phyloP scores from a whole-genome alignment of 2,888 invertebrate species.

The Leptogaster cylindrica region DNA sequence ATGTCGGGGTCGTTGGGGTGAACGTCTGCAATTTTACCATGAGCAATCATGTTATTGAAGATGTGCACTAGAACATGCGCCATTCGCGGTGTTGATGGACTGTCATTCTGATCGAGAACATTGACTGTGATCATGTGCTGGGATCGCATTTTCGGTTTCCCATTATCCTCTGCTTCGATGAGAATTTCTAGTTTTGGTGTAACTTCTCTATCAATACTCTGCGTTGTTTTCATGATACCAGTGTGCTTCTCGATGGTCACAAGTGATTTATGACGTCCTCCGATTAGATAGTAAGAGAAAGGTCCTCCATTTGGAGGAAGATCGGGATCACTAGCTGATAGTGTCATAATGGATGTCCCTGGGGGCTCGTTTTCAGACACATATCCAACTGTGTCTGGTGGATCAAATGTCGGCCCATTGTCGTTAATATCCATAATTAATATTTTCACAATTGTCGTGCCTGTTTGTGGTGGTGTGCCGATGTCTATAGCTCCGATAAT shows the following conservation, averaged over 20 bases:
- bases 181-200: constrained; percentile 76
- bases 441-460: constrained; percentile 84
- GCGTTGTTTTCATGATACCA: constrained; percentile 80
- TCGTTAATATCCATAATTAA: constrained; percentile 88
- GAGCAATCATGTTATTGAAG: constrained; percentile 76
- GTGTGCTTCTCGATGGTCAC: constrained; percentile 80
- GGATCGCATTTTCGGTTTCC: constrained; percentile 81
- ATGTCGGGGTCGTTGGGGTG: constrained; percentile 91
- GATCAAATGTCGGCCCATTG: constrained; percentile 85
- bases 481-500: constrained; percentile 88
- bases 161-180: constrained; percentile 89
- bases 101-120: constrained; percentile 88
- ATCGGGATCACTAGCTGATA: constrained; percentile 89
- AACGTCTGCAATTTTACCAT: constrained; percentile 87
- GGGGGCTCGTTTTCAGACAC: constrained; percentile 87
- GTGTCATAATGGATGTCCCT: constrained; percentile 80
- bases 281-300: constrained; percentile 79
- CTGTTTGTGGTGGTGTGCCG: constrained; percentile 88
- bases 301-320: constrained; percentile 90
- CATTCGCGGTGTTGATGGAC: constrained; percentile 82
- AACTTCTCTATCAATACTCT: constrained; percentile 80
- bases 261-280: constrained; percentile 77
- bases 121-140: constrained; percentile 78
- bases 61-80: constrained; percentile 81
- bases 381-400: constrained; percentile 73